Evolutionary conservation across 1,140 invertebrate genomes (phyloP), one percentile per base, ranked within the genome.

Genomic region (Drosophila lacteicornis): DNA sequence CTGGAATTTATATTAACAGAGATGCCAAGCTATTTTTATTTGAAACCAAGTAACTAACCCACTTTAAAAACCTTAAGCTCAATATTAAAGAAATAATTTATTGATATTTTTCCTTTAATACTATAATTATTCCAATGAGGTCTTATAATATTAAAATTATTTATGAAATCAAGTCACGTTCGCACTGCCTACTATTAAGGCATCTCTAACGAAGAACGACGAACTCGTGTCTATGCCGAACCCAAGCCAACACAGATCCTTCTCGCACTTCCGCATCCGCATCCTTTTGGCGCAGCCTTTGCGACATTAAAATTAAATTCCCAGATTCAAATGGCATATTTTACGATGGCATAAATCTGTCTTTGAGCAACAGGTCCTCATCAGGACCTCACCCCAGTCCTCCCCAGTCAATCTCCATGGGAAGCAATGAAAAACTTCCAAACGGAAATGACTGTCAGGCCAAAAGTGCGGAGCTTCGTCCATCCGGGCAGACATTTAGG

Each of bases 391-490:
- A 3, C 15, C 30, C 19, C 65, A 36, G 27, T 38, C 33, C 27
- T 3, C 36, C 13, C 17, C 43, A 22, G 49, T 19, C 40, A 43
- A 66, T 67, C 73, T 42, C 63, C 45, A 57, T 49, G 49, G 69
- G 66, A 78, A 80, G 60, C 73, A 73, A 70, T 80, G 81, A 68
- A 69, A 84, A 80, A 80, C 68, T 77, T 60, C 40, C 4, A 42
- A 86, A 85, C 82, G 82, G 82, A 85, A 85, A 79, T 85, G 75
- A 75, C 66, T 78, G 79, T 70, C 75, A 81, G 82, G 65, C 78
- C 75, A 81, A 80, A 85, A 80, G 68, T 74, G 51, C 33, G 68
- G 68, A 71, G 68, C 66, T 47, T 40, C 50, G 68, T 55, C 43
- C 66, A 56, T 68, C 69, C 49, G 57, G 78, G 50, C 61, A 79